Evolutionary conservation across 1,140 invertebrate species (phyloP), one percentile per base, ranked within the genome.

Genomic region (Anthonomus grandis): DNA sequence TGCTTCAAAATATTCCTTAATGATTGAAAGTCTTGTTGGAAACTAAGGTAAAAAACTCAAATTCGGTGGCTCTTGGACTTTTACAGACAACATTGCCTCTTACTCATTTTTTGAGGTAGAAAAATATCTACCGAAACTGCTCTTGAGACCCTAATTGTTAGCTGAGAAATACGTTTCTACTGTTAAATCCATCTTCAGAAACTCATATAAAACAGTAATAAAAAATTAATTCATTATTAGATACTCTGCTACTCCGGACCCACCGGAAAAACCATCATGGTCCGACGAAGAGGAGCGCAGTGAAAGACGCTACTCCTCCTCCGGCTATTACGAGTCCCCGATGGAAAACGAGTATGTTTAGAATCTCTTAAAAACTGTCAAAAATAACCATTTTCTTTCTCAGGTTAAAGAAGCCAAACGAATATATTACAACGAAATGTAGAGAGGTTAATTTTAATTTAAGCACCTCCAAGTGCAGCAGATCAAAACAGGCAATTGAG

Each of bases 261-360:
- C 69, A 70, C 68, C 24, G 57, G 46, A 53, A 61, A 22, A 15
- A 13, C 9, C 18, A 64, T 60, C 13, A 66, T 68, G 81, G 21
- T 69, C 83, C 57, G 83, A 82, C 2, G 83, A 84, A 64, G 84
- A 85, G 63, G 84, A 86, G 68, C 76, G 79, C 69, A 85, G 82
- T 71, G 82, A 2, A 8, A 27, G 81, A 27, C 84, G 84, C 53
- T 86, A 86, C 66, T 88, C 86, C 39, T 88, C 87, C 1, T 87
- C 87, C 1, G 87, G 86, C 1, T 87, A 87, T 62, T 90, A 89
- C 67, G 86, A 88, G 66, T 88, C 86, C 67, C 87, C 87, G 9
- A 80, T 86, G 0, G 84, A 86, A 22, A 86, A 90, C 63, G 79
- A 80, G 78, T 80, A 75, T 70, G 71, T 62, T 24, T 25, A 15